Evolutionary conservation across 2,113 vertebrate genomes (phyloP).

Genomic region (Neofelis nebulosa): DNA sequence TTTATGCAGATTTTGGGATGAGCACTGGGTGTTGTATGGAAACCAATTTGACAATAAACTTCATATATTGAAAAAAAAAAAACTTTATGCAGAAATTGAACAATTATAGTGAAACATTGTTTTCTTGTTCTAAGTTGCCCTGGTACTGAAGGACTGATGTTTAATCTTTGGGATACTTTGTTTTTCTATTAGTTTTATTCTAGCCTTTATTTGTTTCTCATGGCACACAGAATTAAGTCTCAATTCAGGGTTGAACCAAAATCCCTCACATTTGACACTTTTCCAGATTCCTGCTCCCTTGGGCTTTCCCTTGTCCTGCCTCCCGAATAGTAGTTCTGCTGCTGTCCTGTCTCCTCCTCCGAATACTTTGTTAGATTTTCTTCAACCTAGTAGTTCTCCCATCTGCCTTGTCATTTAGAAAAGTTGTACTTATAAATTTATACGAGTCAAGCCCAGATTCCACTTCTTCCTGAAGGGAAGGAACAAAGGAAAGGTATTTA

Average conservation of each 20-base stretch:
- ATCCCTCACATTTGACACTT: not conserved
- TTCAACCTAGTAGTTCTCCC: not conserved
- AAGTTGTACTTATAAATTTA: not conserved
- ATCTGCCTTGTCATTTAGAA: not conserved
- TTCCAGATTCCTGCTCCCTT: not conserved
- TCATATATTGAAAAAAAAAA: not conserved
- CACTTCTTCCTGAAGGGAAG: not conserved
- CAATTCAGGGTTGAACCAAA: not conserved
- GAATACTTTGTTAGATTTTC: not conserved
- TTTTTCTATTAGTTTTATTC: not conserved
- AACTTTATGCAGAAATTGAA: not conserved
- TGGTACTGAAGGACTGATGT: not conserved
- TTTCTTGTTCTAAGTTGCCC: not conserved
- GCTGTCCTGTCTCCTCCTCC: not conserved
- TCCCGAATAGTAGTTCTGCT: not conserved
- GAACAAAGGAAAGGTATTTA: not conserved
- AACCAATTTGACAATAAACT: no score
- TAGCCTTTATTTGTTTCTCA: not conserved
- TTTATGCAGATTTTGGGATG: no score
- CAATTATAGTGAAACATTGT: not conserved
- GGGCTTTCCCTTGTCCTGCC: not conserved
- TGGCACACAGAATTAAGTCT: not conserved
- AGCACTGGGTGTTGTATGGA: no score
- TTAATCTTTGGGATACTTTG: constrained; percentile 27
- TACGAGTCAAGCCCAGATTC: not conserved